Evolutionary conservation across 1,140 invertebrate species (phyloP).

Genomic region (Contarinia nasturtii): DNA sequence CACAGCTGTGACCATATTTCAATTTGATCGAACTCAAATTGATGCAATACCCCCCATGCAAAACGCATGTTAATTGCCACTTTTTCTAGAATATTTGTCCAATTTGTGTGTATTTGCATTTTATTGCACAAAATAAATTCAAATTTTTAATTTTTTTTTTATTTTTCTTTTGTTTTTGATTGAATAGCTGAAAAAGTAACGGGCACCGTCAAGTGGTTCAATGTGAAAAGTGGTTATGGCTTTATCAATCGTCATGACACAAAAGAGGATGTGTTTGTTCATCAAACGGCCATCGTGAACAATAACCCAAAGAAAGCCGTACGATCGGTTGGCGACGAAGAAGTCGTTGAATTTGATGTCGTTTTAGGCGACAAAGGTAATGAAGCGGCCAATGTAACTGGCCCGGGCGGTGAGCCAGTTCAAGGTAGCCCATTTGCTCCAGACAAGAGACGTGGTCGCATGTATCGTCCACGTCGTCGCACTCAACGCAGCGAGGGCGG

Average conservation of each 20-base stretch:
- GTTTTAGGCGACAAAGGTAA: constrained; percentile 97
- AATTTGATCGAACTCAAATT: too few species aligned
- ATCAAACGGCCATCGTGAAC: constrained; percentile 92
- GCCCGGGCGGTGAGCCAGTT: constrained; percentile 79
- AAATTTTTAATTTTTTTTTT: constrained; percentile 15
- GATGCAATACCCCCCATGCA: too few species aligned
- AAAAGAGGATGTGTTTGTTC: constrained; percentile 99
- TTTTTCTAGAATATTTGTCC: too few species aligned
- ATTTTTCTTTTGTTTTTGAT: constrained; percentile 21
- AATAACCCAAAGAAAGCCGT: constrained; percentile 97
- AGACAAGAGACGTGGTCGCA: constrained; percentile 65
- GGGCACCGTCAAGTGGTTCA: constrained; percentile 93
- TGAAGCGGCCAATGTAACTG: constrained; percentile 93
- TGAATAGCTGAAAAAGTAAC: constrained; percentile 62
- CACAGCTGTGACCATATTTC: too few species aligned
- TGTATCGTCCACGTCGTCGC: constrained; percentile 38
- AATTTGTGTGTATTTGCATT: too few species aligned
- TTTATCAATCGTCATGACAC: constrained; percentile 98
- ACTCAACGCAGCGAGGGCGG: constrained; percentile 26
- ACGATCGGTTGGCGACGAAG: constrained; percentile 94
- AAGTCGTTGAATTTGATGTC: constrained; percentile 97
- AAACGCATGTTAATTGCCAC: too few species aligned
- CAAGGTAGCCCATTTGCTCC: constrained; percentile 93
- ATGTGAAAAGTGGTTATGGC: constrained; percentile 98
- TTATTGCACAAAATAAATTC: too few species aligned